Base-by-base conservation (phyloP, 2,113 vertebrate genomes). In the Apaloderma vittatum region DNA sequence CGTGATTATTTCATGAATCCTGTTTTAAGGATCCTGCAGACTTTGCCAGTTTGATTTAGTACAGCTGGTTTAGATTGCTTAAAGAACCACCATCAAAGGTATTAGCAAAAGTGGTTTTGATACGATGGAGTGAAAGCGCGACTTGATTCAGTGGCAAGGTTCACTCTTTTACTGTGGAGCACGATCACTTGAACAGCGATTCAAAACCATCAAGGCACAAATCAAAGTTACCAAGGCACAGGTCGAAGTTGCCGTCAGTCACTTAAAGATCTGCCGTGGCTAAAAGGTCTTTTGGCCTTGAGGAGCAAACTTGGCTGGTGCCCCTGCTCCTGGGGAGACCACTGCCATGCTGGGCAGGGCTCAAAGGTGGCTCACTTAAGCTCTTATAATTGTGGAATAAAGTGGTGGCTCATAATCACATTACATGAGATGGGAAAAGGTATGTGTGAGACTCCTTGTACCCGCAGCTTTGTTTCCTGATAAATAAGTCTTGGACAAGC, bases 91-190 rank as follows among this genome's bases (percentile, higher is more conserved):
- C 46, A 16, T 26, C 51, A 65, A 61, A 65, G 43, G 29, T 46
- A 26, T 59, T 52, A 16, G 23, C 32, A 82, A 12, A 63, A 57
- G 34, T 24, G 49, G 3, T 18, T 27, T 59, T 59, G 46, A 37
- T 11, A 9, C 1, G 6, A 11, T 34, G 36, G 49, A 63, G 21
- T 45, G 18, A 29, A 62, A 70, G 34, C 29, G 18, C 19, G 43
- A 0, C 27, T 70, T 43, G 18, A 30, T 0, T 73, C 7, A 11
- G 9, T 57, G 29, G 21, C 11, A 55, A 14, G 2, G 8, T 55
- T 55, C 73, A 34, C 57, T 58, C 72, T 48, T 5, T 48, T 36
- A 59, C n/a, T 51, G 46, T 49, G 34, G 1, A 3, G 43, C n/a
- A 36, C 55, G 61, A 32, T 11, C 24, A 13, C 67, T 55, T 55